Evolutionary conservation across 2,888 invertebrate species (phyloP), one percentile per base, ranked within the genome.

Genomic region (Ornithoptera alexandrae): DNA sequence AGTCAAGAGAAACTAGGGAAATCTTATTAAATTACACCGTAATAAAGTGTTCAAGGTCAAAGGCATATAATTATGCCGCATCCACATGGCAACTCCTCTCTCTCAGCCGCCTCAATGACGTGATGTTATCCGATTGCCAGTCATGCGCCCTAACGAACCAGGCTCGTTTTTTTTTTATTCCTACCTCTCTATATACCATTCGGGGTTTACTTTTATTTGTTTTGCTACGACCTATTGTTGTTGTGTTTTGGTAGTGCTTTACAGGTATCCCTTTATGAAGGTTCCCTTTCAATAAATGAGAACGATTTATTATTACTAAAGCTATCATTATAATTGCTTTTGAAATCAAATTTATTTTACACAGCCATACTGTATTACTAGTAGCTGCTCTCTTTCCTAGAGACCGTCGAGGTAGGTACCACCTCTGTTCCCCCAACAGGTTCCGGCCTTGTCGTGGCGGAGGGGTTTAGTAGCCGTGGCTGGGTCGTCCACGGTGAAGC

Each of bases 121-220:
- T 76, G 77, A 81, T 81, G 81, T 84, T 82, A 86, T 85, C 86
- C 83, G 84, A 84, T 84, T 88, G 89, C 90, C 87, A 91, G 91
- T 92, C 91, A 92, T 90, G 88, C 87, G 81, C 86, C 87, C 89
- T 92, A 92, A 92, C 90, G 90, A 90, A 90, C 85, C 77, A 76
- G 76, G 74, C 76, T 74, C 68, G 75, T 81, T 84, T 80, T 77
- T 82, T 79, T 78, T 46, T 46, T 46, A 46, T 46, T 53, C 50
- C 80, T 78, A 77, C 75, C 78, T 76, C 74, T 70, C 75, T 75
- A 77, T 72, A 75, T 80, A 83, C 46, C 72, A 78, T 81, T 79
- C 79, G 77, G 77, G 81, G 82, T 83, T 88, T 79, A 76, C 77
- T 81, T 82, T 83, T 88, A 85, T 90, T 90, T 90, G 86, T 87